Conservation (phyloP, 2,888 invertebrate genomes). For the Drosophila peninsularis region DNA sequence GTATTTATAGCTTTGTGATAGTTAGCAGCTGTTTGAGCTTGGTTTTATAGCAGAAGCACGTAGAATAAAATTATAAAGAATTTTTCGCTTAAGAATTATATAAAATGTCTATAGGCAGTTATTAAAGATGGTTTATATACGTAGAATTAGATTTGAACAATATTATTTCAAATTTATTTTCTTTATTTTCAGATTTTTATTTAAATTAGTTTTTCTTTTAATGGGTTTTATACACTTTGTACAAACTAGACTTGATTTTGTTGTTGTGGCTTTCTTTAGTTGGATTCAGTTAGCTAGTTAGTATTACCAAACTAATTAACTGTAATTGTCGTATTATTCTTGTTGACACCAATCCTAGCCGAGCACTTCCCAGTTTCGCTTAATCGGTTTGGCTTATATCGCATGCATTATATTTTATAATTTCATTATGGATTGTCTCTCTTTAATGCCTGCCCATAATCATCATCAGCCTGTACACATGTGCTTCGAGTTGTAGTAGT, state of each 20-base stretch:
- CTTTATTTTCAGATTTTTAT: background rate
- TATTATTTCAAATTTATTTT: background rate
- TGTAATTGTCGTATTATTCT: constrained; percentile 64
- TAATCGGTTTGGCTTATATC: constrained; percentile 35
- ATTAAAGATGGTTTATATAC: constrained; percentile 1
- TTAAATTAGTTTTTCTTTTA: background rate
- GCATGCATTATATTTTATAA: constrained; percentile 51
- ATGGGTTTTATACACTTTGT: constrained; percentile 44
- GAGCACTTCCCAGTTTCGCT: constrained; percentile 55
- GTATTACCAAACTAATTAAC: constrained; percentile 58
- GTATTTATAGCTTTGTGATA: background rate
- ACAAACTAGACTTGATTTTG: constrained; percentile 36
- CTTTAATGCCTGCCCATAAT: constrained; percentile 75
- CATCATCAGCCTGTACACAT: constrained; percentile 61
- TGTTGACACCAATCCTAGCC: constrained; percentile 67
- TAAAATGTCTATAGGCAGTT: constrained; percentile 30
- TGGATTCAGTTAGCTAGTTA: constrained; percentile 29
- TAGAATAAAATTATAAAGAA: background rate
- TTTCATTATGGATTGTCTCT: constrained; percentile 75
- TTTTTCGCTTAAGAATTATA: background rate
- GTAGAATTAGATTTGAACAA: constrained; percentile 1
- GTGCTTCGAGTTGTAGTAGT: constrained; percentile 26
- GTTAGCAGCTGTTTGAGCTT: constrained; percentile 1
- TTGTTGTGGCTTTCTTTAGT: constrained; percentile 18
- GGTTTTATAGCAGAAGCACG: constrained; percentile 10